Evolutionary conservation across 2,797 vertebrate genomes (phyloP).

Genomic region (Enteromius fasciolatus): DNA sequence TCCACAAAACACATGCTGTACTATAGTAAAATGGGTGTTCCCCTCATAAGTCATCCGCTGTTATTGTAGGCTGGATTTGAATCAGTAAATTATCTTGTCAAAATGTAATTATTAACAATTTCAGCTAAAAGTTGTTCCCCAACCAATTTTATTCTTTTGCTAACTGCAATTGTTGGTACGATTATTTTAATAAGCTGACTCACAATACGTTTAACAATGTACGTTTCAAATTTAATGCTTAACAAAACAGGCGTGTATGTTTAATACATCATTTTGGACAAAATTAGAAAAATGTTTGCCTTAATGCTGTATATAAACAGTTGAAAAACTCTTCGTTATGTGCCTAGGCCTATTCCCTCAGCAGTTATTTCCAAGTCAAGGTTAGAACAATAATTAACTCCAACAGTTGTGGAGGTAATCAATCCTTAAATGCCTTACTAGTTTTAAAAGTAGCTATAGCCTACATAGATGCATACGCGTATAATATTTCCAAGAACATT

Average conservation of each 20-base stretch:
- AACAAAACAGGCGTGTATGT: not conserved
- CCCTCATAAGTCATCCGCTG: conserved; percentile 49
- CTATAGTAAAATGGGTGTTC: conserved; percentile 61
- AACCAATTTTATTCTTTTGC: conserved; percentile 53
- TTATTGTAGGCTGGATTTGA: conserved; percentile 57
- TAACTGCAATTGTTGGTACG: conserved; percentile 48
- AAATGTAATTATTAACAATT: conserved; percentile 67
- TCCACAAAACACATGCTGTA: conserved; percentile 33
- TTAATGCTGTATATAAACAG: not conserved
- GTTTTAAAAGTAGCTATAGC: conserved; percentile 15
- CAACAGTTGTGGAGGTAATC: conserved; percentile 43
- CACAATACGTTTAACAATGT: conserved; percentile 52
- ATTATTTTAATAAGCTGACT: conserved; percentile 24
- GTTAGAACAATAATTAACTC: conserved; percentile 64
- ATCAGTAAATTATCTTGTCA: conserved; percentile 65
- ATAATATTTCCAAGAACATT: conserved; percentile 20
- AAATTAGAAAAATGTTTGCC: not conserved
- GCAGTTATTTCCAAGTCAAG: conserved; percentile 36
- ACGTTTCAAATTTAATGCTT: not conserved
- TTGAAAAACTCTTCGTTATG: not conserved
- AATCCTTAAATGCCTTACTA: conserved; percentile 59
- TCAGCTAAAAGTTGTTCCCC: conserved; percentile 56
- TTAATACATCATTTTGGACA: not conserved
- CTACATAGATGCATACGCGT: not conserved
- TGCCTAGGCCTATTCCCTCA: not conserved